Conservation (phyloP, 1,140 invertebrate species). For the Apocrypta bakeri region DNA sequence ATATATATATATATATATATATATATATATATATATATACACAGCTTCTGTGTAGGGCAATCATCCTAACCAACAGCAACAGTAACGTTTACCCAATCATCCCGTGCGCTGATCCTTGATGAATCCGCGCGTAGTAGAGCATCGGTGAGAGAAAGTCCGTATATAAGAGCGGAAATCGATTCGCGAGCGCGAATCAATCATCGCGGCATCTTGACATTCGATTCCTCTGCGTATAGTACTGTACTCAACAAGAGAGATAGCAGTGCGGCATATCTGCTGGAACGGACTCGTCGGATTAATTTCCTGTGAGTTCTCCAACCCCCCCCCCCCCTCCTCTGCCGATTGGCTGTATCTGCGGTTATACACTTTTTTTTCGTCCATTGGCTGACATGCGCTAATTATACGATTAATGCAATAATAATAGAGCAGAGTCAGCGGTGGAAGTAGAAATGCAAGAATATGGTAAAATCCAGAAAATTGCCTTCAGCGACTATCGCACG, state of each 20-base stretch:
- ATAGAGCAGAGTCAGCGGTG: too few relatives aligned
- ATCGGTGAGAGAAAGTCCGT: not conserved
- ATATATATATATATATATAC: too few relatives aligned
- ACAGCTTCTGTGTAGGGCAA: too few relatives aligned
- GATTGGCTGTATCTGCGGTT: not conserved
- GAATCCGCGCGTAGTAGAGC: not conserved
- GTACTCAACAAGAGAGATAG: not conserved
- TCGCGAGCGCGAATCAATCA: conserved; percentile 12
- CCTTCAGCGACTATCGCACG: too few relatives aligned
- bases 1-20: too few relatives aligned
- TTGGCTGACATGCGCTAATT: not conserved
- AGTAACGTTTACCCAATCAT: not conserved
- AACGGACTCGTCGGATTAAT: conserved; percentile 5
- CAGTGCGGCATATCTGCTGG: not conserved
- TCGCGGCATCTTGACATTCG: conserved; percentile 13
- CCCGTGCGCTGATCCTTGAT: not conserved
- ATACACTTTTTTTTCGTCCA: not conserved
- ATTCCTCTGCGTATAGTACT: not conserved
- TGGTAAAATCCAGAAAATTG: too few relatives aligned
- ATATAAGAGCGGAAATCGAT: conserved; percentile 12
- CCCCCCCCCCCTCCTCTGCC: not conserved
- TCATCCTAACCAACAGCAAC: not conserved
- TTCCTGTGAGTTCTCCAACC: not conserved
- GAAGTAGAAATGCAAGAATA: too few relatives aligned
- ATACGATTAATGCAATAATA: too few relatives aligned